These are phyloP conservation scores for Drosophila peninsularis DNA, from an alignment of 2,888 invertebrate genomes.

Conservation along the genomic window DNA sequence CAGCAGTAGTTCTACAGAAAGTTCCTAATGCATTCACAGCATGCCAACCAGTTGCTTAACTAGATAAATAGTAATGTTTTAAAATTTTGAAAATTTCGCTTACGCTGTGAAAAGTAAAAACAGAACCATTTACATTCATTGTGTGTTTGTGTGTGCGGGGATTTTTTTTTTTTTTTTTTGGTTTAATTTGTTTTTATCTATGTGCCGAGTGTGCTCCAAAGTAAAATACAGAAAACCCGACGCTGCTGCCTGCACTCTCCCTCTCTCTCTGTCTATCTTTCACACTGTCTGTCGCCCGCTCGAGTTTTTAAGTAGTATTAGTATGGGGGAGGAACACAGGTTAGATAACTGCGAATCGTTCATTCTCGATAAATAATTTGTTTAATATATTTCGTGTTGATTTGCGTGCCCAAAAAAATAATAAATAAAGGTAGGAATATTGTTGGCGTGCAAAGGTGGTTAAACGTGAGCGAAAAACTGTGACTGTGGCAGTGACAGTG, in stretches of 20 bases:
- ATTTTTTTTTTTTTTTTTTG: conserved; percentile 1
- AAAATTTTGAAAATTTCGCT: conserved; percentile 77
- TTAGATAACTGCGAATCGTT: conserved; percentile 38
- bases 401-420: conserved; percentile 35
- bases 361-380: conserved; percentile 27
- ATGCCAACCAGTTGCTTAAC: conserved; percentile 42
- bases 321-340: conserved; percentile 46
- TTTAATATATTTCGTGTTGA: conserved; percentile 40
- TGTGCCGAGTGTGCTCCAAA: conserved; percentile 57
- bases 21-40: conserved; percentile 38
- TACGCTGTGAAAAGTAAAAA: conserved; percentile 83
- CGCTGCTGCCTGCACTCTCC: conserved; percentile 16
- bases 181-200: conserved; percentile 6
- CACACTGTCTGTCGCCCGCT: neutral
- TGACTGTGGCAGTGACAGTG: conserved; percentile 25
- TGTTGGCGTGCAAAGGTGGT: conserved; percentile 41
- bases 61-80: conserved; percentile 30
- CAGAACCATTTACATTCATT: conserved; percentile 73
- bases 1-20: conserved; percentile 27
- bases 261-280: neutral
- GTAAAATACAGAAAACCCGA: conserved; percentile 36
- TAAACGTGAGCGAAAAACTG: conserved; percentile 37
- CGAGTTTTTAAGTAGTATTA: conserved; percentile 47
- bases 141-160: conserved; percentile 24
- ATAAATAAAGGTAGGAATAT: conserved; percentile 24